Base-by-base conservation (phyloP, 53 echinoderm and acorn worm species). In the Pentamera pediparva region DNA sequence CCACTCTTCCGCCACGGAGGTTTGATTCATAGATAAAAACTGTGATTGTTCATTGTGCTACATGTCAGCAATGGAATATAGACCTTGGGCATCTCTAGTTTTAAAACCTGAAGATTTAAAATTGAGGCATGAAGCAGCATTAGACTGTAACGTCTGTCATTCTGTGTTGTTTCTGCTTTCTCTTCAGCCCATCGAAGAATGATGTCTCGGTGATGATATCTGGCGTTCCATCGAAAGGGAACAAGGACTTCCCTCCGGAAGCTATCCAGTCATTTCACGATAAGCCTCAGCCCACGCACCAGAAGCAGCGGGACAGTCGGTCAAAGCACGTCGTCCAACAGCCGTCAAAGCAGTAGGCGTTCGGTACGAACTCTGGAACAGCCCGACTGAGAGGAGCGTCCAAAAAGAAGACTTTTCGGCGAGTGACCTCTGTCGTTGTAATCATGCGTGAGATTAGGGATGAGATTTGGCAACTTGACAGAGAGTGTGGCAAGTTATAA, bases 181-280 rank as follows among this genome's bases (percentile, higher is more conserved):
- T 11, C 25, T 12, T 6, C 65, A 98, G 98, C 32, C 81, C 98
- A 9, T 79, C 89, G 21, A 74, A 90, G 62, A 50, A 22, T 24
- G 91, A 90, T 26, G 47, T 81, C 47, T 81, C 79, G 34, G 13
- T 90, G 2, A 32, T 90, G 32, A 83, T 92, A 60, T 85, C 89
- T 48, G 92, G 98, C 15, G 89, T 76, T 4, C 86, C 83, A 12
- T 76, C 91, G 1, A 92, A 86, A n/a, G 96, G 96, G 30, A 85
- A 98, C 81, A 92, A 91, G 62, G 92, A 98, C 75, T 92, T 98
- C 59, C 91, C 98, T 15, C 77, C 88, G 0, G 98, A 98, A 31
- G 98, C 98, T 20, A 83, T 98, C 37, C 88, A 84, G 9, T 62
- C 62, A 5, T 92, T 81, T 56, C 91, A 98, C 37, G 80, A 89